Base-by-base conservation (phyloP, 2,113 vertebrate species). In the Scomber colias region DNA sequence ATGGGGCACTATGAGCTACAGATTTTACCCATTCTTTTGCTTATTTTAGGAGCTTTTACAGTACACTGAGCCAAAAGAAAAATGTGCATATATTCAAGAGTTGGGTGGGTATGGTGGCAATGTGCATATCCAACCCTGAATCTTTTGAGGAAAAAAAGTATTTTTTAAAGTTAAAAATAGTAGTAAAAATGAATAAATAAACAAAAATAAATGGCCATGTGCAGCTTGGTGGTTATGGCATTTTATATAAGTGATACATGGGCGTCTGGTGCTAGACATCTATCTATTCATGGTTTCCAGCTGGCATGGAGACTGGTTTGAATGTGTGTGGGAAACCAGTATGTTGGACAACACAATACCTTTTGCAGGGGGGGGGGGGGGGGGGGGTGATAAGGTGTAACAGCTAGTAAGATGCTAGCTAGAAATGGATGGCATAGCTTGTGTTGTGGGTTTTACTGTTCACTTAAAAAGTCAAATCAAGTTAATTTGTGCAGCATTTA, bases 31-130 rank as follows among this genome's bases (percentile, higher is more conserved):
- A 40, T 40, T 9, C 8, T 40, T 59, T 49, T 40, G 48, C 45
- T 51, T 21, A 59, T 73, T 60, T 9, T 24, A 55, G 10, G 31
- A 50, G 14, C 9, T 44, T 59, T 45, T 60, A 14, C 60, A 55
- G 44, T 67, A 50, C 4, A 60, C 14, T 11, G 48, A 59, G 24
- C 24, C 15, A 24, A 49, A 54, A 40, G 11, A 30, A 45, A 9
- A 9, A 62, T 62, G 15, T 78, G 44, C 57, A 68, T 66, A 16
- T 67, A 48, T 71, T 40, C n/a, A 35, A 5, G 49, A 56, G 35
- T 11, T 27, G 10, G 17, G 24, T 48, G 40, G 2, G 13, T 49
- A 30, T 40, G 35, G 35, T 40, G 35, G 35, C 59, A 64, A 15
- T 56, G 19, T 79, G 44, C 50, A 19, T 40, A 72, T 56, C 17